Base-by-base conservation (phyloP, 2,888 invertebrate species). In the Melipona bicolor region DNA sequence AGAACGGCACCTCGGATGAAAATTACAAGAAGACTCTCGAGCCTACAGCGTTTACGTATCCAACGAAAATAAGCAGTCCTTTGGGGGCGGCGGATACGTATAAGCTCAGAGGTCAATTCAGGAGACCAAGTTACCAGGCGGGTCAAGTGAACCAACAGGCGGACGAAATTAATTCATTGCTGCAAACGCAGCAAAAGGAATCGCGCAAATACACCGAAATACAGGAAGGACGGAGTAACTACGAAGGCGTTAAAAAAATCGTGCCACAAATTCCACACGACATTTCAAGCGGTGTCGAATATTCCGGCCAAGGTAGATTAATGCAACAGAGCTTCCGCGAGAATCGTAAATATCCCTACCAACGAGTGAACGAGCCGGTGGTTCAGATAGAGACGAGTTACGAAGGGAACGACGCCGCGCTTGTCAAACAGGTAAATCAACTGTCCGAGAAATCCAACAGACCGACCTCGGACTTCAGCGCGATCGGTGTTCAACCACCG, bases 401-500 rank as follows among this genome's bases (percentile, higher is more conserved):
- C 15, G 50, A 50, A 5, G 75, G 83, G 24, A 50, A 4, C 67
- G 56, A 62, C 56, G 92, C 79, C n/a, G 79, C 85, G 32, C 67
- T 86, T 69, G 76, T 84, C 21, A 81, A 87, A 78, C 87, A 89
- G 88, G 88, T 89, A 87, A 87, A 91, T 86, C 83, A 81, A 83
- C 56, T 79, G 19, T 77, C 84, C 24, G 84, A 88, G 54, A 76
- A 81, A 11, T 36, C 49, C 61, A 68, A 67, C 70, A 75, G 64
- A 67, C 62, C 88, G 36, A 83, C 95, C 94, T 95, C 95, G 24
- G 95, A 95, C 24, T 79, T 91, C 65, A 81, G 88, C 54, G 93
- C 94, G 43, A 92, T 93, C 56, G 93, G 95, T 73, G 94, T 95
- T 84, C 95, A 96, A 70, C 95, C 96, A 69, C 95, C 95, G 27